Conservation (phyloP, 1,140 invertebrate genomes). For the Tetragonula clypearis region DNA sequence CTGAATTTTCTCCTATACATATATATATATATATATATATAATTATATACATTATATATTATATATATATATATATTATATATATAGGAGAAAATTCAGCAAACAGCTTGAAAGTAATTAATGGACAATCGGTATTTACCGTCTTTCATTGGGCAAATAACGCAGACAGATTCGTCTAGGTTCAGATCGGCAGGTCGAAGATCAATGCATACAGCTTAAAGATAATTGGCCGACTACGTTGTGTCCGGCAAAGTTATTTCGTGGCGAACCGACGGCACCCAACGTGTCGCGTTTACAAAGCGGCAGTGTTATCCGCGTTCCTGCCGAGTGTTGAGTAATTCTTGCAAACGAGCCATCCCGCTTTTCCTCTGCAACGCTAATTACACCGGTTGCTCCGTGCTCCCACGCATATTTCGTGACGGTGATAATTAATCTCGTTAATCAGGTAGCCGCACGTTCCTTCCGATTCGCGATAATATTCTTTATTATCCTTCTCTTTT, state of each 20-base stretch:
- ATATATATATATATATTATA: no score
- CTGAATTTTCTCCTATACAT: no score
- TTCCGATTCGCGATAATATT: background rate
- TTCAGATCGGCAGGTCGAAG: background rate
- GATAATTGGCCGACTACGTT: background rate
- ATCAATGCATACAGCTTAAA: background rate
- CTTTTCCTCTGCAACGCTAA: constrained; percentile 50
- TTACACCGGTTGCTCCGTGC: constrained; percentile 46
- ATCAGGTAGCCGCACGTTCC: constrained; percentile 8
- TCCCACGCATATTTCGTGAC: constrained; percentile 57
- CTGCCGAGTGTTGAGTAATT: constrained; percentile 39
- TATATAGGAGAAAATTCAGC: background rate
- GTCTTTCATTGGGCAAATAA: background rate
- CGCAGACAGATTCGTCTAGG: background rate
- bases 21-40: no score
- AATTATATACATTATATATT: no score
- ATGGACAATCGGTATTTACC: background rate
- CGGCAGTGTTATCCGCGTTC: constrained; percentile 32
- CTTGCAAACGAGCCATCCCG: constrained; percentile 50
- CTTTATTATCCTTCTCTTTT: background rate
- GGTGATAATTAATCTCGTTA: constrained; percentile 54
- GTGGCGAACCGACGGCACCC: background rate
- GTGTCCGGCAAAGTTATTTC: background rate
- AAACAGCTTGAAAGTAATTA: background rate
- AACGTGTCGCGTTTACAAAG: background rate